Conservation (phyloP, 2,797 vertebrate species). For the Lacerta viridis region DNA sequence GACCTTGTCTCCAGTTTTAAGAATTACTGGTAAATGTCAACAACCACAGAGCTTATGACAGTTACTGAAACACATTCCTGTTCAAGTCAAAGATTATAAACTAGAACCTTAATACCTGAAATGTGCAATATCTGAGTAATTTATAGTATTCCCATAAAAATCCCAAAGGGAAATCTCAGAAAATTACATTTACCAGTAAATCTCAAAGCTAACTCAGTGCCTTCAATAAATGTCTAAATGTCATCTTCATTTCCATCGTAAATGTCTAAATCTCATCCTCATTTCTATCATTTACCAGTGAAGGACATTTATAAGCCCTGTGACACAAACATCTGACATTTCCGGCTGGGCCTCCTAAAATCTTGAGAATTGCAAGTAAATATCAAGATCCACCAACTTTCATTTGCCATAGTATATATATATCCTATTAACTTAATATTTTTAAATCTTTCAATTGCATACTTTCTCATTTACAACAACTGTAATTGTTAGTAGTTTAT, state of each 20-base stretch:
- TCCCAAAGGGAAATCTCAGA: not conserved
- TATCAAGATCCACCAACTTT: constrained; percentile 3
- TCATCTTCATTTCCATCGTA: not conserved
- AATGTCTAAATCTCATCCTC: not conserved
- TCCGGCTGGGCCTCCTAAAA: not conserved
- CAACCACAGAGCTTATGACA: not conserved
- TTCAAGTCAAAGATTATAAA: not conserved
- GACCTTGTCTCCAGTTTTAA: not conserved
- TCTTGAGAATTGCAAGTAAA: constrained; percentile 5
- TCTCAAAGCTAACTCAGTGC: not conserved
- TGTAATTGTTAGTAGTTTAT: not conserved
- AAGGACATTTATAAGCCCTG: not conserved
- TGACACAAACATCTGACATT: not conserved
- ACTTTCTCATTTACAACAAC: not conserved
- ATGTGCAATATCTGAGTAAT: not conserved
- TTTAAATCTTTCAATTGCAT: not conserved
- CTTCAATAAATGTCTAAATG: not conserved
- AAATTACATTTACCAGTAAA: not conserved
- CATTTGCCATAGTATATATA: not conserved
- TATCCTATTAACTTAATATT: not conserved
- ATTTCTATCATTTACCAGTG: not conserved
- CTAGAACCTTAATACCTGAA: not conserved
- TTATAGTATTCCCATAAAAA: not conserved
- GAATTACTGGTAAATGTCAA: not conserved
- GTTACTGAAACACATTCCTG: not conserved